Evolutionary conservation across 64 coral and sea anemone genomes (phyloP).

Genomic region (Exaiptasia diaphana): DNA sequence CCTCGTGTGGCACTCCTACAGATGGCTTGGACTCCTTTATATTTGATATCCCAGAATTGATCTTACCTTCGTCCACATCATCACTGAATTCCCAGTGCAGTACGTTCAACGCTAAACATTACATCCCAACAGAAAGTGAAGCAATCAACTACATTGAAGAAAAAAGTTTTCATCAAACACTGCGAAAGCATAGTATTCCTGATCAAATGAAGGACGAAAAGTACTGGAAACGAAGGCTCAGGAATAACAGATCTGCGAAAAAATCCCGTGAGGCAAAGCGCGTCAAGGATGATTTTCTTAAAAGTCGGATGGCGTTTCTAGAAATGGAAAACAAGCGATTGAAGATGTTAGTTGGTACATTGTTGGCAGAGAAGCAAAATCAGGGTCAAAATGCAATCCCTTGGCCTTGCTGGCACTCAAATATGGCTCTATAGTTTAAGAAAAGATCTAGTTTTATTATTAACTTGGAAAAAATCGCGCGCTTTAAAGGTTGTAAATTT

Average conservation of each 20-base stretch:
- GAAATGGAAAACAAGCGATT: slow-evolving; percentile 34
- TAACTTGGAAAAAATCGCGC: too few species aligned
- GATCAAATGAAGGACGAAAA: slow-evolving; percentile 32
- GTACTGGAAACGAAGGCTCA: slow-evolving; percentile 41
- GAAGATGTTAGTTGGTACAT: neutral
- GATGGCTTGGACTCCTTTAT: neutral
- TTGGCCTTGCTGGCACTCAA: too few species aligned
- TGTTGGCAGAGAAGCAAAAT: slow-evolving; percentile 16
- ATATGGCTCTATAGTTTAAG: neutral
- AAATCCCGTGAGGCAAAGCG: slow-evolving; percentile 43
- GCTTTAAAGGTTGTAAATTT: too few species aligned
- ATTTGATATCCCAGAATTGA: neutral
- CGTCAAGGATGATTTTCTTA: neutral
- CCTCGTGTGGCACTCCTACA: neutral
- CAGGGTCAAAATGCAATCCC: neutral
- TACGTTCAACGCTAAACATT: neutral
- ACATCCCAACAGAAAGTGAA: neutral
- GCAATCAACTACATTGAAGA: neutral
- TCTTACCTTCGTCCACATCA: neutral
- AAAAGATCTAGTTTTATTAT: neutral
- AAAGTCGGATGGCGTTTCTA: neutral
- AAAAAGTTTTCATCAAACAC: neutral
- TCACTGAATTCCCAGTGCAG: neutral
- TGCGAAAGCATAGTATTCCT: neutral
- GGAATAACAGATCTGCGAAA: slow-evolving; percentile 32